Evolutionary conservation across 2,797 vertebrate species (phyloP), one percentile per base, ranked within the genome.

Genomic region (Phataginus tricuspis): DNA sequence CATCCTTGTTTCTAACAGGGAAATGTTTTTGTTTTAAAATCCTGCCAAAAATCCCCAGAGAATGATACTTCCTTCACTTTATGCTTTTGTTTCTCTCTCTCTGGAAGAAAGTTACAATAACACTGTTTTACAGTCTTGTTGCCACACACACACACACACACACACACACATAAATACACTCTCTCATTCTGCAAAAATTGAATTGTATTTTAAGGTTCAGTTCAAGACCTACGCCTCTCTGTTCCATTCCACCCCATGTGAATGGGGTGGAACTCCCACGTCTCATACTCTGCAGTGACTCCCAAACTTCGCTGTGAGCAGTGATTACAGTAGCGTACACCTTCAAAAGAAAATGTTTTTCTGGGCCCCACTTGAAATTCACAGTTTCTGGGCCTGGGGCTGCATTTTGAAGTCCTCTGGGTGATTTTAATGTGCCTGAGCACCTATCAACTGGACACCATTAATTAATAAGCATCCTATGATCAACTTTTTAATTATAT

Each of bases 21-120:
- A 96, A 93, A 90, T 77, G 63, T 82, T 92, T 84, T 75, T 93
- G 92, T 96, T 92, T 96, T 55, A 87, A 96, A 94, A 95, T 80
- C 37, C 74, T 96, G 95, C 80, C 92, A 63, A 77, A 94, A 93
- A 34, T 80, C 86, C 84, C 37, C 37, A 92, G 86, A 83, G 92
- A 95, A 91, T 31, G 87, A 49, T 84, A 86, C 85, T 92, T 88
- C 72, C 78, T 94, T 95, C 68, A 37, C 23, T 90, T 93, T 51
- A 37, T 25, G 23, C 66, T 88, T 95, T 93, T 59, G 31, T 82
- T 97, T 88, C 78, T 95, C 49, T 63, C 19, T 85, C 13, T 87
- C 93, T 71, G 59, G 78, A 59, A 82, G 63, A 45, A 80, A 96
- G 79, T 92, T 93, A 63, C 37, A 80, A 61, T 79, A 85, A 86